phyloP scores from a whole-genome alignment of 1,140 invertebrate species.

The Conus betulinus region DNA sequence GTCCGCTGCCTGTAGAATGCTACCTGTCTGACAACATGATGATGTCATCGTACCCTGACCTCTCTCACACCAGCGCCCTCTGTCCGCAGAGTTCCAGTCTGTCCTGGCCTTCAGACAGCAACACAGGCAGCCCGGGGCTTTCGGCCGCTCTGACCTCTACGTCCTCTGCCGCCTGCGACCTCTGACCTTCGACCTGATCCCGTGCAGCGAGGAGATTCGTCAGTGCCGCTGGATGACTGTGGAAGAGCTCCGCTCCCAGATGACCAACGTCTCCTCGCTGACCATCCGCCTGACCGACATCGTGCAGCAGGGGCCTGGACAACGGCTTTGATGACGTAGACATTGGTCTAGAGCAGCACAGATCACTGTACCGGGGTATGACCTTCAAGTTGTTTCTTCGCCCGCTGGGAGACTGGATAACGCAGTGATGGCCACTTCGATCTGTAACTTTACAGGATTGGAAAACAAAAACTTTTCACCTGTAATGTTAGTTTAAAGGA shows the following conservation, averaged over 20 bases:
- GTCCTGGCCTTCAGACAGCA: conserved; percentile 83
- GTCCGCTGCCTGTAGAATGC: background rate
- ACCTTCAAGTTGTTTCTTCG: conserved; percentile 62
- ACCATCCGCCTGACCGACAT: conserved; percentile 58
- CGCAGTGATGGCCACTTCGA: background rate
- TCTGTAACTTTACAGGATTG: no score
- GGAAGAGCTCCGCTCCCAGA: conserved; percentile 49
- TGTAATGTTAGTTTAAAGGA: no score
- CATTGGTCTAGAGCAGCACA: conserved; percentile 55
- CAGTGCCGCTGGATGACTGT: conserved; percentile 86
- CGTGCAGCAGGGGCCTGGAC: conserved; percentile 55
- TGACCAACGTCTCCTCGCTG: conserved; percentile 50
- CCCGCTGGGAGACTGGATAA: conserved; percentile 23
- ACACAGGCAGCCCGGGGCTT: conserved; percentile 82
- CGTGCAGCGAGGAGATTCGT: conserved; percentile 85
- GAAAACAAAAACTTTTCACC: no score
- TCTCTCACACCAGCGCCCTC: background rate
- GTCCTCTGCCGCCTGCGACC: conserved; percentile 86
- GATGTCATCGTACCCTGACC: background rate
- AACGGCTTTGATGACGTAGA: conserved; percentile 67
- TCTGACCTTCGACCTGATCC: conserved; percentile 80
- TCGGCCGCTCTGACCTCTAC: conserved; percentile 91
- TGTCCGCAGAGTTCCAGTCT: conserved; percentile 81
- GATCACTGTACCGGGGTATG: conserved; percentile 64
- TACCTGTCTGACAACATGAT: background rate